Conservation (phyloP, 2,797 vertebrate genomes). For the Rousettus madagascariensis region DNA sequence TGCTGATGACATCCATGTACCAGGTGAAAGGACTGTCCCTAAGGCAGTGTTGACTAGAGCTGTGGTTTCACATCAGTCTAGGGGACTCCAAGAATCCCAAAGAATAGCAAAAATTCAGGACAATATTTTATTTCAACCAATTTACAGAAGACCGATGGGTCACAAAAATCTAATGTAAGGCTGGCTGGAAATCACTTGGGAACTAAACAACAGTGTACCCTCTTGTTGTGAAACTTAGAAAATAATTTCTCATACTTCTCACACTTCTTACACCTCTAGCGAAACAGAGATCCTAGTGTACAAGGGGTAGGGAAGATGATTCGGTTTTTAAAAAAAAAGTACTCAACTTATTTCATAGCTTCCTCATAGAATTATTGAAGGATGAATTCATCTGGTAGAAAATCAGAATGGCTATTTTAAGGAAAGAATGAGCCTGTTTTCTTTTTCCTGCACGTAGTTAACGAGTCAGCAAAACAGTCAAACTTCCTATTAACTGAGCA, state of each 20-base stretch:
- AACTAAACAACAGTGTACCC: background rate
- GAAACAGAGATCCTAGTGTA: background rate
- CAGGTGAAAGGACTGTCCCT: background rate
- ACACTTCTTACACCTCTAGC: no score
- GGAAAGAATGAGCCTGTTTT: background rate
- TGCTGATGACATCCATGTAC: background rate
- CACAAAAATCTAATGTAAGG: background rate
- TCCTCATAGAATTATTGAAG: background rate
- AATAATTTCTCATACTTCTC: background rate
- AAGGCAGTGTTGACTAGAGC: background rate
- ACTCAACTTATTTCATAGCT: background rate
- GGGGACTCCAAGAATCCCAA: background rate
- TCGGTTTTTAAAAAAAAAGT: background rate
- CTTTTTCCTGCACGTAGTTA: background rate
- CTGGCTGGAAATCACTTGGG: background rate
- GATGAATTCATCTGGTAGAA: background rate
- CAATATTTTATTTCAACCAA: conserved; percentile 1
- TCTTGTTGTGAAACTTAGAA: conserved; percentile 2
- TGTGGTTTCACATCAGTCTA: background rate
- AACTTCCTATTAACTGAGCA: background rate
- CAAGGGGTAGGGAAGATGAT: background rate
- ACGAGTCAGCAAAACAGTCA: background rate
- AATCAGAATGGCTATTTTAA: conserved; percentile 17
- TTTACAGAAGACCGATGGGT: background rate
- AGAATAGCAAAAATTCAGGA: background rate